Evolutionary conservation across 92 coral and sea anemone species (phyloP).

Genomic region (Desmophyllum pertusum): DNA sequence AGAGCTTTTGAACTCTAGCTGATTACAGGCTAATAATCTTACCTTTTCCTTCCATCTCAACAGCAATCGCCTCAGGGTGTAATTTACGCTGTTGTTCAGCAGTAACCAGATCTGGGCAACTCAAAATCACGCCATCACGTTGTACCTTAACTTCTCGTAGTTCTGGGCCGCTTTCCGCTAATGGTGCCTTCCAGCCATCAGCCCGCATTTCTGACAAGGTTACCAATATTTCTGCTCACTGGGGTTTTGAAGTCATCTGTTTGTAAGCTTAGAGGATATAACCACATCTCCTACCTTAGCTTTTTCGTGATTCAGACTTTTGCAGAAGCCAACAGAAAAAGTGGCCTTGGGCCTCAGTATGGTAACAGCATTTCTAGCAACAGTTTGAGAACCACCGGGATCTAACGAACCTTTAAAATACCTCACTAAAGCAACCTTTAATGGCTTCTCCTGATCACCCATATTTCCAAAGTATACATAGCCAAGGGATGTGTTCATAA

Average conservation of each 20-base stretch:
- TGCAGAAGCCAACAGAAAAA: too few species aligned
- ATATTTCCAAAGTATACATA: slow-evolving; percentile 16
- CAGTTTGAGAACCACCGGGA: too few species aligned
- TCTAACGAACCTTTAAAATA: background rate
- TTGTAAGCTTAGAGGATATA: background rate
- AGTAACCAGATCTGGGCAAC: slow-evolving; percentile 51
- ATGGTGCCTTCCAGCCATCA: slow-evolving; percentile 42
- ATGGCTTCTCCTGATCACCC: background rate
- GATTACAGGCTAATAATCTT: too few species aligned
- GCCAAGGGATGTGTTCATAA: background rate
- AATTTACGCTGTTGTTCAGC: too few species aligned
- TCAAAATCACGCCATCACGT: slow-evolving; percentile 5
- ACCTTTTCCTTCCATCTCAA: too few species aligned
- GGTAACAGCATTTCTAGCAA: slow-evolving; percentile 1
- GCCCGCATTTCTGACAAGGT: slow-evolving; percentile 16
- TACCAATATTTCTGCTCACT: slow-evolving; percentile 20
- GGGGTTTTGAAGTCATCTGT: background rate
- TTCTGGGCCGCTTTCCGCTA: background rate
- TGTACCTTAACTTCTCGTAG: slow-evolving; percentile 13
- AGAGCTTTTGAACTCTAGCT: too few species aligned
- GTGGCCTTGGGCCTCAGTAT: slow-evolving; percentile 2
- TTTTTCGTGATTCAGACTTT: slow-evolving; percentile 9
- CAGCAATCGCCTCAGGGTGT: too few species aligned
- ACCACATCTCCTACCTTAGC: slow-evolving; percentile 34
- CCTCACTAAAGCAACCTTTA: slow-evolving; percentile 32